Conservation (phyloP, 2,888 invertebrate species). For the Selenia dentaria region DNA sequence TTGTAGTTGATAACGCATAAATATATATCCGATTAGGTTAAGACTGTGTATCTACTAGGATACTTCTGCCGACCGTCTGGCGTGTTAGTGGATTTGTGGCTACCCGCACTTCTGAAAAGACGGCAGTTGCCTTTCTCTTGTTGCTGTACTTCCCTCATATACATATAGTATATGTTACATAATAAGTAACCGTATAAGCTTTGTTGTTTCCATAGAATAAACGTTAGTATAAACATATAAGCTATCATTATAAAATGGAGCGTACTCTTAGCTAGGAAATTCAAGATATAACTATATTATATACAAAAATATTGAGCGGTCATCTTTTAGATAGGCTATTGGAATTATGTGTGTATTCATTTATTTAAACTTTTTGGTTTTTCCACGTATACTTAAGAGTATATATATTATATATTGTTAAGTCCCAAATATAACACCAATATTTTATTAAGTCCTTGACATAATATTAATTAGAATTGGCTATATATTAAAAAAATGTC, state of each 20-base stretch:
- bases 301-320: slow-evolving; percentile 58
- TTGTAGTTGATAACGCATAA: slow-evolving; percentile 50
- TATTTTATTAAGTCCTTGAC: slow-evolving; percentile 38
- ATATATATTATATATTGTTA: slow-evolving; percentile 35
- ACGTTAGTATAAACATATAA: slow-evolving; percentile 42
- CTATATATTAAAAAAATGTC: slow-evolving; percentile 22
- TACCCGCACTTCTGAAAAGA: slow-evolving; percentile 16
- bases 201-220: slow-evolving; percentile 49
- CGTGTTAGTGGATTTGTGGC: slow-evolving; percentile 9
- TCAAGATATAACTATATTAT: slow-evolving; percentile 66
- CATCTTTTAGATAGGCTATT: slow-evolving; percentile 75
- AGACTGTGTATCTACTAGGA: slow-evolving; percentile 32
- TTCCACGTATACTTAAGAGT: slow-evolving; percentile 23
- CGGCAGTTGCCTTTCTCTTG: slow-evolving; percentile 63
- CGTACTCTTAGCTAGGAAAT: slow-evolving; percentile 69
- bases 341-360: slow-evolving; percentile 32
- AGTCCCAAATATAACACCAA: slow-evolving; percentile 44
- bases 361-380: slow-evolving; percentile 18
- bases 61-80: slow-evolving; percentile 41
- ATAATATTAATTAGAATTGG: slow-evolving; percentile 32
- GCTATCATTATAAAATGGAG: slow-evolving; percentile 56
- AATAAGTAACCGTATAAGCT: slow-evolving; percentile 45
- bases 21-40: slow-evolving; percentile 51
- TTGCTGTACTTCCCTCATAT: slow-evolving; percentile 65
- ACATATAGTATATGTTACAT: slow-evolving; percentile 42